phyloP scores from a whole-genome alignment of 2,888 invertebrate species.

The Ectemnius continuus region DNA sequence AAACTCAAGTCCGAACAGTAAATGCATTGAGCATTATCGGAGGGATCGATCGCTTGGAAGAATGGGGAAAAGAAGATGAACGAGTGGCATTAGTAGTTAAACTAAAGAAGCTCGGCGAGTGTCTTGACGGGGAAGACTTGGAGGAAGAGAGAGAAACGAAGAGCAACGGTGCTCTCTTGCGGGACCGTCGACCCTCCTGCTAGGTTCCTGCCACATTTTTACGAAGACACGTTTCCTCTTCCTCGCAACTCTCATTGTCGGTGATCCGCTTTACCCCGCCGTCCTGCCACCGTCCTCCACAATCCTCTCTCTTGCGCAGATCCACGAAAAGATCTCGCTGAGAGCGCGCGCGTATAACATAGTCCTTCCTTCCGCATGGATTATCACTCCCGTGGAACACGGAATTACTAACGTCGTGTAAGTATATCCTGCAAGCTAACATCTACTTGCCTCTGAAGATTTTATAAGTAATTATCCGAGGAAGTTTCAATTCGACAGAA shows the following conservation, averaged over 20 bases:
- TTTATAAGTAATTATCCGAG: too few species aligned
- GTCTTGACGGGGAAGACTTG: conserved; percentile 4
- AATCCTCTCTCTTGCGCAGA: neutral
- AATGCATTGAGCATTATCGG: neutral
- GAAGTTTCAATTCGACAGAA: too few species aligned
- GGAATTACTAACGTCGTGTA: neutral
- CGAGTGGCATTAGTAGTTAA: too few species aligned
- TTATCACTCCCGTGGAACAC: neutral
- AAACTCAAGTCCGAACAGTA: neutral
- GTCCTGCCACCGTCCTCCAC: neutral
- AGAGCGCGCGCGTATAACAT: neutral
- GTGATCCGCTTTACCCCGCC: neutral
- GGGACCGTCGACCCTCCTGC: conserved; percentile 2
- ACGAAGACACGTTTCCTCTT: conserved; percentile 54
- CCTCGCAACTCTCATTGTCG: conserved; percentile 27
- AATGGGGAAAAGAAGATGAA: neutral
- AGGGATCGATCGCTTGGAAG: neutral
- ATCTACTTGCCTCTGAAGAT: too few species aligned
- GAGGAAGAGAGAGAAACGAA: neutral
- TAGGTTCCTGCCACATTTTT: conserved; percentile 41
- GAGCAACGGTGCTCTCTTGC: conserved; percentile 18
- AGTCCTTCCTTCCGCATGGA: neutral
- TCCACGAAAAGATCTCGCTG: neutral
- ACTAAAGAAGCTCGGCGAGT: neutral
- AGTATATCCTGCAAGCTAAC: too few species aligned